A percentile compares a stretch with the other conserved stretches of the same genome.
Conservation (phyloP, 2,888 invertebrate species). For the Andricus quercusramuli region DNA sequence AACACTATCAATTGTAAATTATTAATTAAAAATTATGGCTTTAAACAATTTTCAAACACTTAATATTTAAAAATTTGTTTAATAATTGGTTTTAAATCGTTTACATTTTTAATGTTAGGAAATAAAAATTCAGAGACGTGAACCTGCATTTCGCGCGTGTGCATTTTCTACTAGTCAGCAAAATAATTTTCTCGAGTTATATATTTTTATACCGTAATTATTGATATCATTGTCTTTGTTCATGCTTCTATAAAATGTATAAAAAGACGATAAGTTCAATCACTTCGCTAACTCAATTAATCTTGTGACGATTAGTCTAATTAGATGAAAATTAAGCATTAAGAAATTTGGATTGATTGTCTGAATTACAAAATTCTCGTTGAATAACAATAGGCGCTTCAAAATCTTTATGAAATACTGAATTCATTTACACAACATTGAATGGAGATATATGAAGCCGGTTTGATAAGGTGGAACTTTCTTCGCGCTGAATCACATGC, state of each 20-base stretch:
- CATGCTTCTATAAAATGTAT: neutral
- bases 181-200: no score
- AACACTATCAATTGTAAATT: no score
- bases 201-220: no score
- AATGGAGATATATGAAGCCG: neutral
- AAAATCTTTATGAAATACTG: neutral
- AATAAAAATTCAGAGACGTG: no score
- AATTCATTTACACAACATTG: slow-evolving; percentile 23
- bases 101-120: no score
- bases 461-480: neutral
- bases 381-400: neutral
- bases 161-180: no score
- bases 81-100: no score
- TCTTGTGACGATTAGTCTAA: neutral
- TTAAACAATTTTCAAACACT: no score
- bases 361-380: neutral
- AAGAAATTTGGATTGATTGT: neutral
- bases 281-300: neutral
- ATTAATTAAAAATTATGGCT: no score
- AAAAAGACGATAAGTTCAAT: neutral
- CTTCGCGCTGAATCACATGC: neutral
- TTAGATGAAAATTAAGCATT: neutral
- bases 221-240: neutral
- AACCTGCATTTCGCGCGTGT: no score
- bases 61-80: no score